Evolutionary conservation across 2,888 invertebrate genomes (phyloP), one percentile per base, ranked within the genome.

Genomic region (Aethes cnicana): DNA sequence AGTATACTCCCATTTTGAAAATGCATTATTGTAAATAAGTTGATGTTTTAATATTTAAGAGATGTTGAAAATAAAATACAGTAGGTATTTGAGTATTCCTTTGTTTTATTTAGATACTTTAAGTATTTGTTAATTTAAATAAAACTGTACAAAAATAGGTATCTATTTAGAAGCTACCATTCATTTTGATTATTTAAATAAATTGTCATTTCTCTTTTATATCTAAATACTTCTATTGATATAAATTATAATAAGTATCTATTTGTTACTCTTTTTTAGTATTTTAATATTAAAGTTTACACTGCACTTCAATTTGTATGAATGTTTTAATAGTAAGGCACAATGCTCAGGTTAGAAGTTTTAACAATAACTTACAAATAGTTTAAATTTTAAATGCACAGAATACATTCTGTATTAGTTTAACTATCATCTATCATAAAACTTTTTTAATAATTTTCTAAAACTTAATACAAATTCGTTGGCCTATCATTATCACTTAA

Each of bases 1-100:
- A 62, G 30, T 61, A 86, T 86, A 86, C 81, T 86, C 67, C 84
- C 23, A 83, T 71, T 84, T 85, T 84, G 80, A 62, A 59, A 79
- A 81, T 84, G 82, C 79, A 68, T 47, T 30, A 57, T 53, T 47
- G 37, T 42, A 54, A 37, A 54, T 2, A 37, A 59, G 56, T 41
- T 57, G 39, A 55, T 23, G 14, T 30, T 6, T 36, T 43, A 32
- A 49, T 42, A 25, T 47, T 26, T 47, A 39, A 28, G 9, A 36
- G 17, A 37, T 39, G 52, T 53, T 47, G 28, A 36, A 47, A 53
- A 53, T 48, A 48, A 53, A 53, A 53, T 23, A 9, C 18, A 23
- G n/a, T 53, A 48, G 28, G 26, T 53, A 43, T 37, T 48, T 25
- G 42, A 53, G 48, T 53, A 48, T 52, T 48, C 11, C 2, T 11